A percentile compares a stretch with the other conserved stretches of the same genome.
Evolutionary conservation across 2,888 invertebrate genomes (phyloP).

Genomic region (Eledona agricola): DNA sequence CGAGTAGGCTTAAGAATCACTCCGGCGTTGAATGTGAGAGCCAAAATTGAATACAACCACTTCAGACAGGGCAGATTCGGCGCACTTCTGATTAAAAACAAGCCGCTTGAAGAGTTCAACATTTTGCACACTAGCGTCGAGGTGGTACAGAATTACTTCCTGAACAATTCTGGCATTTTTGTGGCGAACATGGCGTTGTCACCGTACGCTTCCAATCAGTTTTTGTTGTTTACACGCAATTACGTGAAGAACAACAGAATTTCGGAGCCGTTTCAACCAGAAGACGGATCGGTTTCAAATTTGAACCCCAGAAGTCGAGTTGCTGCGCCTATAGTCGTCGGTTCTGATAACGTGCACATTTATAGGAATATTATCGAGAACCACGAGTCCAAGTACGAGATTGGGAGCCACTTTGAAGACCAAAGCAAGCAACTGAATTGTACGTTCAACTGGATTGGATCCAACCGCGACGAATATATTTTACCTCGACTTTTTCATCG

Average conservation of each 20-base stretch:
- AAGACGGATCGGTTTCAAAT: constrained; percentile 70
- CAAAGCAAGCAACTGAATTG: constrained; percentile 95
- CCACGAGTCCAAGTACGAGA: constrained; percentile 89
- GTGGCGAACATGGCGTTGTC: constrained; percentile 88
- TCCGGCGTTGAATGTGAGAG: constrained; percentile 83
- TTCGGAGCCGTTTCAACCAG: constrained; percentile 81
- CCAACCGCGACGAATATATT: constrained; percentile 75
- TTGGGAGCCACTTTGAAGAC: constrained; percentile 94
- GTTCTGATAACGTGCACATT: constrained; percentile 88
- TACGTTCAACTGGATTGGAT: constrained; percentile 93
- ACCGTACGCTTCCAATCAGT: constrained; percentile 85
- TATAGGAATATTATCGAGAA: constrained; percentile 93
- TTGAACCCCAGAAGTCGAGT: constrained; percentile 91
- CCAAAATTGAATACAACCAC: constrained; percentile 86
- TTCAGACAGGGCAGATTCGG: constrained; percentile 86
- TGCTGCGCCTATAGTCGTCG: constrained; percentile 90
- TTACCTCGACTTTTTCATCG: constrained; percentile 81
- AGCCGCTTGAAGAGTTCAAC: constrained; percentile 81
- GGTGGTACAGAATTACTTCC: constrained; percentile 89
- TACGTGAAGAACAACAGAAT: constrained; percentile 87
- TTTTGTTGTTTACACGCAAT: constrained; percentile 86
- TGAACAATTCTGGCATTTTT: constrained; percentile 86
- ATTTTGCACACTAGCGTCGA: constrained; percentile 74
- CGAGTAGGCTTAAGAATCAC: constrained; percentile 79
- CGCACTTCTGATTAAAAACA: constrained; percentile 84